These are phyloP conservation scores for Pristiophorus japonicus DNA, from an alignment of 2,113 vertebrate genomes.

Conservation along the genomic window DNA sequence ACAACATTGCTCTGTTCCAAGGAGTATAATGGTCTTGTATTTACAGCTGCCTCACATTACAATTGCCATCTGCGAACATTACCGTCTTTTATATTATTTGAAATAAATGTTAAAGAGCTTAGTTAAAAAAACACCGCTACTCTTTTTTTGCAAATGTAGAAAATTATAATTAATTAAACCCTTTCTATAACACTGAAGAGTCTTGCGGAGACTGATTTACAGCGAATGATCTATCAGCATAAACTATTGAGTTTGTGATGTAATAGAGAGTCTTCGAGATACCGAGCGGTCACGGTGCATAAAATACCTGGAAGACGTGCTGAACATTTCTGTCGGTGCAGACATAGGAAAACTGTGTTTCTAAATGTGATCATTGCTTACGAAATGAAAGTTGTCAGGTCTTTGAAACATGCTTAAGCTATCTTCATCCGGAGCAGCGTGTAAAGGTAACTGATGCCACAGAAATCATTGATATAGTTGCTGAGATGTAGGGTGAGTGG, in stretches of 20 bases:
- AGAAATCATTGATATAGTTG: background rate
- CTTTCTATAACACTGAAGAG: background rate
- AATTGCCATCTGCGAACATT: background rate
- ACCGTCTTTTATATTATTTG: background rate
- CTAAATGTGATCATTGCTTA: background rate
- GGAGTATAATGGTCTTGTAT: background rate
- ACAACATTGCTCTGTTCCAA: conserved; percentile 17
- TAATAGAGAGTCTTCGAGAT: background rate
- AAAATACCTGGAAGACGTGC: background rate
- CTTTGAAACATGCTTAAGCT: background rate
- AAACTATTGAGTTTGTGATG: background rate
- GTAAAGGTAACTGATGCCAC: background rate
- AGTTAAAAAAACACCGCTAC: background rate
- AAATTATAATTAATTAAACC: background rate
- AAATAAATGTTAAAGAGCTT: background rate
- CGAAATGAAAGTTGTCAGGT: background rate
- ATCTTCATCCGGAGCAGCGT: background rate
- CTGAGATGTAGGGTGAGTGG: background rate
- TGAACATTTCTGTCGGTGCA: background rate
- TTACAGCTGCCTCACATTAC: background rate
- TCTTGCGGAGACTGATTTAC: background rate
- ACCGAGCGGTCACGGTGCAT: background rate
- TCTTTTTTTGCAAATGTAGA: background rate
- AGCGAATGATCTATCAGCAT: background rate
- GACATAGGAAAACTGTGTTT: background rate